Evolutionary conservation across 1,140 invertebrate species (phyloP).

Genomic region (Fopius arisanus): DNA sequence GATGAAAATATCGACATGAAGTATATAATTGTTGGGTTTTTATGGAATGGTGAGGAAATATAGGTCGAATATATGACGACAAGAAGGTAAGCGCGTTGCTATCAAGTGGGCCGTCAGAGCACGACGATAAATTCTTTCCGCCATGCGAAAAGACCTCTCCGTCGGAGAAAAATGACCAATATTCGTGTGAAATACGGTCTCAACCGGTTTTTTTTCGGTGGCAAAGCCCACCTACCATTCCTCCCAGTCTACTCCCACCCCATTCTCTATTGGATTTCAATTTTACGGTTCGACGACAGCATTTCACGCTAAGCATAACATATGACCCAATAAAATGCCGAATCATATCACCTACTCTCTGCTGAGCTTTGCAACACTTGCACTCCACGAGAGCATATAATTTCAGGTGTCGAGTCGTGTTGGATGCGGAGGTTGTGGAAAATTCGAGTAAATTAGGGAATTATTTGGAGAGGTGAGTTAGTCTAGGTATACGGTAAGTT

Average conservation of each 20-base stretch:
- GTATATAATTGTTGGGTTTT: not conserved
- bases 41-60: conserved; percentile 7
- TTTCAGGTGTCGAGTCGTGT: not conserved
- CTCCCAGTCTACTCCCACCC: not conserved
- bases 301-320: conserved; percentile 49
- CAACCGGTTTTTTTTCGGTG: conserved; percentile 24
- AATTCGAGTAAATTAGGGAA: too few relatives aligned
- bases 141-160: conserved; percentile 8
- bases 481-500: too few relatives aligned
- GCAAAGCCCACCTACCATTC: conserved; percentile 16
- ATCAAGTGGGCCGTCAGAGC: conserved; percentile 18
- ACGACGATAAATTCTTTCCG: conserved; percentile 32
- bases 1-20: too few relatives aligned
- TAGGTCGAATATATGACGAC: conserved; percentile 30
- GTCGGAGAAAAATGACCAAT: conserved; percentile 45
- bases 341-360: conserved; percentile 43
- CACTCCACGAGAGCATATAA: not conserved
- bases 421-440: too few relatives aligned
- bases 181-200: conserved; percentile 42
- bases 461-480: too few relatives aligned
- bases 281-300: conserved; percentile 48
- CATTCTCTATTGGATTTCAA: conserved; percentile 48
- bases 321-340: conserved; percentile 49
- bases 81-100: not conserved
- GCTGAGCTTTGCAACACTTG: not conserved